Conservation (phyloP, 2,797 vertebrate species). For the Fundulus diaphanus region DNA sequence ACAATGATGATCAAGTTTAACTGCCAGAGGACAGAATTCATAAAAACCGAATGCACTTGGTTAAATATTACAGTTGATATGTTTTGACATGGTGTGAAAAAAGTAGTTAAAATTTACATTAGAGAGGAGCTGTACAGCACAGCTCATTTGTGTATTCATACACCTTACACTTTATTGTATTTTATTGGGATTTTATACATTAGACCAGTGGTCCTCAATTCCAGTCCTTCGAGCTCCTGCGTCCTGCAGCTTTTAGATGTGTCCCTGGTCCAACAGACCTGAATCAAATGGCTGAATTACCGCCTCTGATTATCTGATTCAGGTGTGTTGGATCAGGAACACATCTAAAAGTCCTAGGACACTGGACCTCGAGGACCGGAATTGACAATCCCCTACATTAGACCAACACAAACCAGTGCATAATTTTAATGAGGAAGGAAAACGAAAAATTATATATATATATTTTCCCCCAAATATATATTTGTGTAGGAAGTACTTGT, state of each 20-base stretch:
- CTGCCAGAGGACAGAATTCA: conserved; percentile 6
- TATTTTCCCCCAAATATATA: neutral
- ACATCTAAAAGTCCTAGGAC: too few relatives aligned
- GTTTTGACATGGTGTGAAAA: neutral
- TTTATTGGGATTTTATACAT: neutral
- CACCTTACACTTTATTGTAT: neutral
- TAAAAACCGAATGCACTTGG: conserved; percentile 7
- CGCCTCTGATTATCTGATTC: too few relatives aligned
- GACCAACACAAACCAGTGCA: neutral
- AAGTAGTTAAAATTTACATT: neutral
- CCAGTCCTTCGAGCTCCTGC: too few relatives aligned
- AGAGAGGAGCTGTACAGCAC: neutral
- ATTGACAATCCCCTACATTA: too few relatives aligned
- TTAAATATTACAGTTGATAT: neutral
- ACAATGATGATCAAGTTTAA: conserved; percentile 26
- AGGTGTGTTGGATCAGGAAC: too few relatives aligned
- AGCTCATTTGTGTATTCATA: neutral
- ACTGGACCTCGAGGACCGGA: too few relatives aligned
- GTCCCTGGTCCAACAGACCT: too few relatives aligned
- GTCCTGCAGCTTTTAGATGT: too few relatives aligned
- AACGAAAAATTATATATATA: neutral
- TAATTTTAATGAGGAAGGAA: neutral
- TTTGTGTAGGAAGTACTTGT: neutral
- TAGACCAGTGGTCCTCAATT: too few relatives aligned
- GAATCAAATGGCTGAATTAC: too few relatives aligned